These are phyloP conservation scores for Lasiurus borealis DNA, from an alignment of 2,113 vertebrate species.

Conservation along the genomic window DNA sequence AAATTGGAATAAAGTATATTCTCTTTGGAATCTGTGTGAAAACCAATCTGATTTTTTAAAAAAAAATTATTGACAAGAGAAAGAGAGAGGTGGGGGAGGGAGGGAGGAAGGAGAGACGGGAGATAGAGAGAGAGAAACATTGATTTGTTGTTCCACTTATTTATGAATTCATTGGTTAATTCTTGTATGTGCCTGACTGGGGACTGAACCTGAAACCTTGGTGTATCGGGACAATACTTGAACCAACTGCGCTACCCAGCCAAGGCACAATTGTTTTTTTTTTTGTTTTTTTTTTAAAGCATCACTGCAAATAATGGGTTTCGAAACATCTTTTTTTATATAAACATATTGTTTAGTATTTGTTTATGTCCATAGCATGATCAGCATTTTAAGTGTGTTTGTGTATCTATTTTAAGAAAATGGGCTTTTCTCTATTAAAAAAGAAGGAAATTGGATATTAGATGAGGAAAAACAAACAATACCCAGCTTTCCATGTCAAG, in stretches of 20 bases:
- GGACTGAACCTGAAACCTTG: background rate
- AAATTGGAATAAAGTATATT: background rate
- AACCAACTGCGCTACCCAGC: background rate
- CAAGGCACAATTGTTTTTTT: background rate
- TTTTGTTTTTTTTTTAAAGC: background rate
- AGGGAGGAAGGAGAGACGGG: too few species aligned
- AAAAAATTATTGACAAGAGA: background rate
- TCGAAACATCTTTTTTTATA: constrained; percentile 20
- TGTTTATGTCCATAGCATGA: background rate
- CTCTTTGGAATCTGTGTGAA: constrained; percentile 15
- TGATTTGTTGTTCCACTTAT: background rate
- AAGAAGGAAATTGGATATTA: background rate
- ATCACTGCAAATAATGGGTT: background rate
- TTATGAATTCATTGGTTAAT: background rate
- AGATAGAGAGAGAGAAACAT: background rate
- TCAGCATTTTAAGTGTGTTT: background rate
- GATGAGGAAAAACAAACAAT: constrained; percentile 49
- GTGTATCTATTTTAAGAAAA: background rate
- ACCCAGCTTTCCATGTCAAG: background rate
- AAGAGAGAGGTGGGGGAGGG: background rate
- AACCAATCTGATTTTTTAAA: background rate
- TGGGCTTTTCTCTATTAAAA: constrained; percentile 21
- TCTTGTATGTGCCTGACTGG: background rate
- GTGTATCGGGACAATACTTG: background rate
- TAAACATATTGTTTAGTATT: constrained; percentile 17